Base-by-base conservation (phyloP, 2,888 invertebrate genomes). In the Petrolisthes cinctipes region DNA sequence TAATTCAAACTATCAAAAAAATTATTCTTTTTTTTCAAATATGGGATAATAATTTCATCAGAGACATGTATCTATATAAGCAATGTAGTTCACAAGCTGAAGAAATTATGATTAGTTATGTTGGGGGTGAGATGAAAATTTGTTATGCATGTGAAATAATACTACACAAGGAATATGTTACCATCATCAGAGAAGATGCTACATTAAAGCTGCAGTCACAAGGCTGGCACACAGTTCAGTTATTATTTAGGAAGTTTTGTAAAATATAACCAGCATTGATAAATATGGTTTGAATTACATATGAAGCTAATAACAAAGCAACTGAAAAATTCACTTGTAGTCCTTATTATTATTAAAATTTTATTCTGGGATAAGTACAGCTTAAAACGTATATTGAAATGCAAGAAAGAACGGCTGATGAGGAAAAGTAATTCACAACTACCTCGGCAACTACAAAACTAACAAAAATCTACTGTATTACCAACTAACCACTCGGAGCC, bases 21-120 rank as follows among this genome's bases (percentile, higher is more conserved):
- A 76, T 7, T 17, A 51, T 76, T 37, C 68, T 61, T 54, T 68
- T 37, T 84, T 61, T 73, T 61, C n/a, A 61, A 76, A 76, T 86
- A 37, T 75, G 80, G 83, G n/a, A 83, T 66, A 57, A 87, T 11
- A 83, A 83, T 56, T 57, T 57, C 51, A 79, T 54, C 73, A 83
- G 11, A 80, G 68, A 56, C 79, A 83, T 68, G 54, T 57, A 79
- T 71, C 14, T 51, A 7, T 80, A 71, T 68, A 68, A 20, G 82
- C 51, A 54, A 51, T 75, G 73, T 20, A 20, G 57, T 56, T 57
- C 56, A 23, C 6, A 56, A 37, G 75, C 57, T 57, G 37, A 53
- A 76, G 83, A 83, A 83, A 37, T 66, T 82, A 83, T 53, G 71
- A 61, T n/a, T 66, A 61, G 61, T 61, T 61, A 61, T 61, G 61